Percentiles rank a stretch among this genome's conserved stretches.
phyloP scores from a whole-genome alignment of 1,140 invertebrate species.

The Drosophila grimshawi region DNA sequence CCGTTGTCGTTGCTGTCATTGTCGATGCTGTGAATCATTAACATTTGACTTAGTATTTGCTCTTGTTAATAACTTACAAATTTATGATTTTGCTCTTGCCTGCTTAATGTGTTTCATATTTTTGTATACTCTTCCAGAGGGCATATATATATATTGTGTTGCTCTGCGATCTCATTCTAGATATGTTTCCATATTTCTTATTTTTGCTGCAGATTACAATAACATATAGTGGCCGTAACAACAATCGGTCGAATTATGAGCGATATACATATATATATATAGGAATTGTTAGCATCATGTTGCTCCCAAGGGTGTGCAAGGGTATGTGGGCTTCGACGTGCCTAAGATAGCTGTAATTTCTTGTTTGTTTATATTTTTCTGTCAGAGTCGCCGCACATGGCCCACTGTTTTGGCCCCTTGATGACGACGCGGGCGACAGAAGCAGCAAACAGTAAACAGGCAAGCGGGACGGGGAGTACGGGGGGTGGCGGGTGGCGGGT shows the following conservation, averaged over 20 bases:
- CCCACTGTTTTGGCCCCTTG: conserved; percentile 31
- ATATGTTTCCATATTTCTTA: too few species aligned
- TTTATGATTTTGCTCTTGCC: conserved; percentile 55
- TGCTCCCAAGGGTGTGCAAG: too few species aligned
- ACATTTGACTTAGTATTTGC: conserved; percentile 47
- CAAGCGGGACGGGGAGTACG: not conserved
- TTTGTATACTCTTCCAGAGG: not conserved
- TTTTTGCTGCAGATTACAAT: not conserved
- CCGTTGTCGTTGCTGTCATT: not conserved
- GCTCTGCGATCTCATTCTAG: too few species aligned
- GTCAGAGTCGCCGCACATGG: conserved; percentile 20
- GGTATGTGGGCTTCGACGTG: not conserved
- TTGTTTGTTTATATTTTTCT: conserved; percentile 15
- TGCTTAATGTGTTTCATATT: conserved; percentile 14
- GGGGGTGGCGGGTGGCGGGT: not conserved
- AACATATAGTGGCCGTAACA: too few species aligned
- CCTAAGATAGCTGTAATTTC: not conserved
- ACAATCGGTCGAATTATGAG: too few species aligned
- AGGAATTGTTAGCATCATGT: too few species aligned
- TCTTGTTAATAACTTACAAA: conserved; percentile 61
- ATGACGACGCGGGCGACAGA: conserved; percentile 29
- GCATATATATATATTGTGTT: too few species aligned
- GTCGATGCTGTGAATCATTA: conserved; percentile 35
- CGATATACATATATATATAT: too few species aligned
- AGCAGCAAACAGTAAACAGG: not conserved